These are phyloP conservation scores for Meriones psammophilus DNA, from an alignment of 2,797 vertebrate genomes.

Conservation along the genomic window DNA sequence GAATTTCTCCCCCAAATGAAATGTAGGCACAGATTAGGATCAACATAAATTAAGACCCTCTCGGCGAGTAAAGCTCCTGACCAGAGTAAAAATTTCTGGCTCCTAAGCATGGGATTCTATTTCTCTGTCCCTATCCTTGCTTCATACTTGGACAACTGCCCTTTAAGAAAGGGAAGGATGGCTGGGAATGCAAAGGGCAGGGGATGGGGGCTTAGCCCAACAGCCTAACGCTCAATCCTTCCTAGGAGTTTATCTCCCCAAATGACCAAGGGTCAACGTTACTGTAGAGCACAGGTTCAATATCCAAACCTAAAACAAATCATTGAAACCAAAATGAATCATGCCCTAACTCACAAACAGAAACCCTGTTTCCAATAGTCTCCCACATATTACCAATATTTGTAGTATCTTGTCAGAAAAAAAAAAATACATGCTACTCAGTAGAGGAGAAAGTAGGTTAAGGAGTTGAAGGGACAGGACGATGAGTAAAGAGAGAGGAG, in stretches of 20 bases:
- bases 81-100: neutral
- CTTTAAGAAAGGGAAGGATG: neutral
- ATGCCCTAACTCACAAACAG: slow-evolving; percentile 26
- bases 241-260: neutral
- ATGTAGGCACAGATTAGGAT: neutral
- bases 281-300: neutral
- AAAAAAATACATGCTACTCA: neutral
- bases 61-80: slow-evolving; percentile 9
- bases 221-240: neutral
- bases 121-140: neutral
- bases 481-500: slow-evolving; percentile 31
- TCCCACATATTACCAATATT: neutral
- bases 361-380: neutral
- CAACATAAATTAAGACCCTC: neutral
- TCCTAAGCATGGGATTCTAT: neutral
- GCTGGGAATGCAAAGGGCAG: neutral
- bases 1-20: neutral
- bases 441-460: neutral
- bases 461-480: neutral
- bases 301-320: neutral
- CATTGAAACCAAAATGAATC: slow-evolving; percentile 51
- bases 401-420: neutral
- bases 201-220: neutral
- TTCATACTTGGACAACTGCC: neutral
- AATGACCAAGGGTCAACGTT: slow-evolving; percentile 50